Base-by-base conservation (phyloP, 2,797 vertebrate genomes). In the Champsocephalus gunnari region DNA sequence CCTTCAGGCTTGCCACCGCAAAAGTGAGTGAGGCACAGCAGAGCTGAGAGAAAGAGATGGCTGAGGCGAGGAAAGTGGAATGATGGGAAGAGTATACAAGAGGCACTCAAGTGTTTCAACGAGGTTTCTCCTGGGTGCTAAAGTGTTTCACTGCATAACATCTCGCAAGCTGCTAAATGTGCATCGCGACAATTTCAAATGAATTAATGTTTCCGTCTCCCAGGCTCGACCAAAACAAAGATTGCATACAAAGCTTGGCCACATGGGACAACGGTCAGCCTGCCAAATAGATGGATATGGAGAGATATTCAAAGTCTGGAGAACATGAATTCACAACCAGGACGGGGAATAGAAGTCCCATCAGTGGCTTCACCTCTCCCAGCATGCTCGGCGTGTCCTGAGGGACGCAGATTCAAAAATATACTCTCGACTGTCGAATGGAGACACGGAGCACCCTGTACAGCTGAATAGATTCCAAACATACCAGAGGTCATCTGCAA, bases 311-410 rank as follows among this genome's bases (percentile, higher is more conserved):
- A 86, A 81, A 91, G 84, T 83, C 79, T 86, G 19, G 79, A 92
- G 86, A 90, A 90, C 86, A 91, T 92, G 92, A 92, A 92, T 93
- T 92, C 90, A 90, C 89, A 93, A 93, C 92, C 90, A 93, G 92
- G 89, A 90, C 82, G 59, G 92, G 92, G 91, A 94, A 93, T 92
- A 92, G 80, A 89, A 89, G 85, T 93, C 92, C 92, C 93, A 91
- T 91, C 90, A 88, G 92, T 84, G 85, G 86, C 77, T 83, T 93
- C 92, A 94, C 93, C 92, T 94, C 88, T 94, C 92, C 92, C 90
- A 92, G 91, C 88, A 92, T 90, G 89, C 90, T 84, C 49, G 69
- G 75, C 60, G 78, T 55, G 73, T 92, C 93, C 92, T 92, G 87
- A 68, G 93, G 91, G 92, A 94, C 56, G 0, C 75, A 28, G 75